These are phyloP conservation scores for Morone saxatilis DNA, from an alignment of 2,113 vertebrate species.

Conservation along the genomic window DNA sequence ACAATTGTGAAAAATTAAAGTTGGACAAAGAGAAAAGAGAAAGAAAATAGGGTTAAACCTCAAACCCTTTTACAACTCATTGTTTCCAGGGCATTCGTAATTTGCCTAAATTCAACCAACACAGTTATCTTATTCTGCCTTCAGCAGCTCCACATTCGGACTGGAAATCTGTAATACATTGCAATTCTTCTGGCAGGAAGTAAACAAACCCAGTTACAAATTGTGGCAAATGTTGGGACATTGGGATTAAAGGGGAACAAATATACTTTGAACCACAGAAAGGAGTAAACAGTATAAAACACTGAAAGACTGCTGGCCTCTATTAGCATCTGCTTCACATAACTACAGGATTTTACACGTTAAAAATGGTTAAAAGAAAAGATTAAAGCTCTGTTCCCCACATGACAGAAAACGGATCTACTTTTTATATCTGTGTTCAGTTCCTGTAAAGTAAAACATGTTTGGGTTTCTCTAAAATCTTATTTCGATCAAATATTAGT, in stretches of 20 bases:
- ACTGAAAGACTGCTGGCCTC: neutral
- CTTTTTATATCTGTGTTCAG: neutral
- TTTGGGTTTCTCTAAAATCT: neutral
- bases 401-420: neutral
- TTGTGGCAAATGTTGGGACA: neutral
- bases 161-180: constrained; percentile 1
- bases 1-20: neutral
- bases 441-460: neutral
- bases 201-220: neutral
- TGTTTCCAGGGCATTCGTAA: constrained; percentile 5
- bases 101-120: neutral
- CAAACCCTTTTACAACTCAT: neutral
- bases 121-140: neutral
- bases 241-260: neutral
- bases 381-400: neutral
- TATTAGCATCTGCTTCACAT: constrained; percentile 4
- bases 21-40: neutral
- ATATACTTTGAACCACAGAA: constrained; percentile 1
- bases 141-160: neutral
- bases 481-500: too few species aligned
- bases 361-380: neutral
- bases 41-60: neutral
- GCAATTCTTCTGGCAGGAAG: neutral
- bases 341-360: neutral
- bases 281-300: constrained; percentile 9